A percentile compares a stretch with the other conserved stretches of the same genome.
Conservation (phyloP, 2,113 vertebrate species). For the Chaetura pelagica region DNA sequence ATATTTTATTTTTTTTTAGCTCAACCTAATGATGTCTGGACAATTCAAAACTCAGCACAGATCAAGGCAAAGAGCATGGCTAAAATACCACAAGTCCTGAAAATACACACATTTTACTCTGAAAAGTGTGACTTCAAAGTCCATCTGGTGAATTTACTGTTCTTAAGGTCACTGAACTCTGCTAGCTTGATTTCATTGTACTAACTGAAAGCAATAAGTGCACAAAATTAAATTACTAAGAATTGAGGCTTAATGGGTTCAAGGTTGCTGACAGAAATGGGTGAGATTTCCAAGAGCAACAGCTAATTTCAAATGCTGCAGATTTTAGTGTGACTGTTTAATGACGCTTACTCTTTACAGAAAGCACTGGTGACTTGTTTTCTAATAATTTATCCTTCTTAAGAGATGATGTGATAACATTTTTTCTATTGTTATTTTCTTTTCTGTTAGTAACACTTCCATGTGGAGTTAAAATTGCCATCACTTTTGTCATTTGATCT, state of each 20-base stretch:
- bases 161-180: background rate
- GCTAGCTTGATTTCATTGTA: background rate
- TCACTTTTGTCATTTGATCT: background rate
- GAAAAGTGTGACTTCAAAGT: slow-evolving; percentile 31
- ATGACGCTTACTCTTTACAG: background rate
- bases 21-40: background rate
- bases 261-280: background rate
- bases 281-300: background rate
- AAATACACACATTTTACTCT: background rate
- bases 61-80: background rate
- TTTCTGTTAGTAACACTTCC: background rate
- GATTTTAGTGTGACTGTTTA: background rate
- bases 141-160: background rate
- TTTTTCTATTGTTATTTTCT: background rate
- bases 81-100: slow-evolving; percentile 9
- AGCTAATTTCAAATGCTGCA: background rate
- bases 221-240: background rate
- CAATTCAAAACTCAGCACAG: background rate
- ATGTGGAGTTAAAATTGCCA: background rate
- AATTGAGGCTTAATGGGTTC: background rate
- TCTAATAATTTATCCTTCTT: background rate
- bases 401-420: background rate
- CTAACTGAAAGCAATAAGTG: background rate
- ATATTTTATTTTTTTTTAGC: background rate
- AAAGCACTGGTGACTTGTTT: background rate